A percentile compares a stretch with the other conserved stretches of the same genome.
Evolutionary conservation across 2,113 vertebrate genomes (phyloP).

Genomic region (Tauraco erythrolophus): DNA sequence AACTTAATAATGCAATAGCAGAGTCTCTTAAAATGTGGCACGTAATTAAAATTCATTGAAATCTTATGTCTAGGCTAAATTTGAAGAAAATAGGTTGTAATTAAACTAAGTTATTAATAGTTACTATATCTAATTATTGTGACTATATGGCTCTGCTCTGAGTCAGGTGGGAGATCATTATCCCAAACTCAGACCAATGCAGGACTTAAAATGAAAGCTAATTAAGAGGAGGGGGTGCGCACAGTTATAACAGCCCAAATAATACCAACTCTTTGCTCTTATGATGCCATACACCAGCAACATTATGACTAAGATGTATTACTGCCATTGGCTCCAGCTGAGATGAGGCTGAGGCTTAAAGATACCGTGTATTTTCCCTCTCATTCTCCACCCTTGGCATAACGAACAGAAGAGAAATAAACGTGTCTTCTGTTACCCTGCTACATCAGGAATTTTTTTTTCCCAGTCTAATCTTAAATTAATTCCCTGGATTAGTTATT

Average conservation of each 20-base stretch:
- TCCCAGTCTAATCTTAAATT: neutral
- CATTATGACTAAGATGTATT: constrained; percentile 12
- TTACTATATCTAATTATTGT: constrained; percentile 55
- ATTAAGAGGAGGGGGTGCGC: neutral
- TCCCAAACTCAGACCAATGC: neutral
- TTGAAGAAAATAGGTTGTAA: constrained; percentile 52
- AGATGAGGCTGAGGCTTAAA: neutral
- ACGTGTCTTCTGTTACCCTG: neutral
- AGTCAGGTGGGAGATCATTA: constrained; percentile 18
- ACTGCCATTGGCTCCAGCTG: neutral
- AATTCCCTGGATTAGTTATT: neutral
- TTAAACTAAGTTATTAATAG: constrained; percentile 53
- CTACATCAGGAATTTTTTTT: neutral
- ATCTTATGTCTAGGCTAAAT: constrained; percentile 30
- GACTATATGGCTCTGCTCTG: neutral
- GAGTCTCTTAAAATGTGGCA: neutral
- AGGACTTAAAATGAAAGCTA: neutral
- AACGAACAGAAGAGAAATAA: neutral
- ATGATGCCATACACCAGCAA: neutral
- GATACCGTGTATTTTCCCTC: neutral
- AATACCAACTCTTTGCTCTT: neutral
- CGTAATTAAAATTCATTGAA: constrained; percentile 53
- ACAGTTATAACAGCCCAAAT: neutral
- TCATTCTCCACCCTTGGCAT: neutral
- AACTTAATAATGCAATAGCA: constrained; percentile 14